Conservation (phyloP, 1,140 invertebrate genomes). For the Scaptodrosophila lebanonensis region DNA sequence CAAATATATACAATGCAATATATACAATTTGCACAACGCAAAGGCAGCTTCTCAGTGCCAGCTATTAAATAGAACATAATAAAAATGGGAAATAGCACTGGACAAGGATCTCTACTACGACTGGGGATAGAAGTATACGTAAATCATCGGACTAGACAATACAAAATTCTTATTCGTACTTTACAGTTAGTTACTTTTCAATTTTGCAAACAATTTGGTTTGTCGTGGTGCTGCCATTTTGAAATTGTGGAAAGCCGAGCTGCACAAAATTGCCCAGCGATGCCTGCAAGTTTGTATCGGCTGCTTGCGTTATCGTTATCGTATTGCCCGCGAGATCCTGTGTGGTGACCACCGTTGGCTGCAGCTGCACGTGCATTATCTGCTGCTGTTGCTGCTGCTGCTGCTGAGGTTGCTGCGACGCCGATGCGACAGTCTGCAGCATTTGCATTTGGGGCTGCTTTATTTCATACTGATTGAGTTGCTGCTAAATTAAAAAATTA, state of each 20-base stretch:
- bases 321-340: conserved; percentile 63
- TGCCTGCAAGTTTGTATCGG: conserved; percentile 54
- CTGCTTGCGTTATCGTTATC: conserved; percentile 68
- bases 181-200: conserved; percentile 35
- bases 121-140: too few species aligned
- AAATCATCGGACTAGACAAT: conserved; percentile 55
- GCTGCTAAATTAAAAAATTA: too few species aligned
- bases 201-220: conserved; percentile 49
- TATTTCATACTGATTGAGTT: conserved; percentile 3
- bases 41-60: too few species aligned
- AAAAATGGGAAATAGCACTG: too few species aligned
- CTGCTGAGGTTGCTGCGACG: conserved; percentile 25
- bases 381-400: conserved; percentile 48
- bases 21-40: too few species aligned
- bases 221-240: conserved; percentile 38
- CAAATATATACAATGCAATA: too few species aligned
- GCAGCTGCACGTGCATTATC: conserved; percentile 56
- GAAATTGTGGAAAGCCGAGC: conserved; percentile 60
- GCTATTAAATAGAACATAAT: too few species aligned
- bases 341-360: conserved; percentile 44
- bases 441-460: conserved; percentile 26
- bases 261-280: conserved; percentile 66
- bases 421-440: conserved; percentile 22
- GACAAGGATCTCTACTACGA: too few species aligned
- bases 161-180: too few species aligned